These are phyloP conservation scores for Himalopsyche anomala DNA, from an alignment of 2,888 invertebrate species.

Conservation along the genomic window DNA sequence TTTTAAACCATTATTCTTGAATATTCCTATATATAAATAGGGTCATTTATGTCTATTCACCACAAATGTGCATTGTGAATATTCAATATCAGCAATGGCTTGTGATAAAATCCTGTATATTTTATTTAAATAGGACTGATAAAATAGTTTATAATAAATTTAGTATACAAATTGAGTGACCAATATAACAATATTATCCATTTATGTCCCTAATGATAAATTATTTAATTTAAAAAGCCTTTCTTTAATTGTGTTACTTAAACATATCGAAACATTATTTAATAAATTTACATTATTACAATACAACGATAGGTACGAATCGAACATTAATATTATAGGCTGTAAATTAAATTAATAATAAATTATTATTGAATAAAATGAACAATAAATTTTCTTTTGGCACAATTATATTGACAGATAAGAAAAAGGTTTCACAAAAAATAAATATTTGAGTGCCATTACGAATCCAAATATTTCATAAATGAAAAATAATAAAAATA, in stretches of 20 bases:
- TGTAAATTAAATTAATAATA: not conserved
- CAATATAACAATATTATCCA: slow-evolving; percentile 37
- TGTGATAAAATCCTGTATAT: slow-evolving; percentile 11
- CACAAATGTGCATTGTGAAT: not conserved
- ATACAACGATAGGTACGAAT: not conserved
- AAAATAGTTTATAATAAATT: not conserved
- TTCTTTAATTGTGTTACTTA: slow-evolving; percentile 39
- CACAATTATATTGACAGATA: slow-evolving; percentile 2
- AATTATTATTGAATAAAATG: slow-evolving; percentile 9
- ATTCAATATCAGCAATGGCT: slow-evolving; percentile 5
- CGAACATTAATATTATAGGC: not conserved
- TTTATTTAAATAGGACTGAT: not conserved
- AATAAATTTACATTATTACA: slow-evolving; percentile 1
- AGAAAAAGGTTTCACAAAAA: not conserved
- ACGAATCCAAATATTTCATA: not conserved
- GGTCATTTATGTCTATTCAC: not conserved
- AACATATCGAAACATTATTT: not conserved
- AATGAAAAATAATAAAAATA: not conserved
- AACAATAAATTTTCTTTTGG: slow-evolving; percentile 23
- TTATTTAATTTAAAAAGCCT: slow-evolving; percentile 40
- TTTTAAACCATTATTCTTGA: slow-evolving; percentile 7
- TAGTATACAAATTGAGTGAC: slow-evolving; percentile 4
- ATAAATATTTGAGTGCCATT: slow-evolving; percentile 11
- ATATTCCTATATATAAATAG: not conserved
- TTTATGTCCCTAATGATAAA: slow-evolving; percentile 27